Conservation (phyloP, 2,888 invertebrate genomes). For the Lottia scabra region DNA sequence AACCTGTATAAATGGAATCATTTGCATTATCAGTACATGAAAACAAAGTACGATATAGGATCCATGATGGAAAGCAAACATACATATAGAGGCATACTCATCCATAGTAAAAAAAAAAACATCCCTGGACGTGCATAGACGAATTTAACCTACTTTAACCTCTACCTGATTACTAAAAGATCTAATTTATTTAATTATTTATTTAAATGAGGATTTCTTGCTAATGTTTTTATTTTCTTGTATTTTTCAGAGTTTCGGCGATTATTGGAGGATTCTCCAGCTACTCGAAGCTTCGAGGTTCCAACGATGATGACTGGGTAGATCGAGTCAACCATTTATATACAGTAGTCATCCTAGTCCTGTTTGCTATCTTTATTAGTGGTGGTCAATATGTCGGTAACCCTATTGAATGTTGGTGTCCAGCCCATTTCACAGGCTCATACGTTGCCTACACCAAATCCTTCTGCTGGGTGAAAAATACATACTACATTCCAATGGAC, state of each 20-base stretch:
- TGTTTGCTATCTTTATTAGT: slow-evolving; percentile 58
- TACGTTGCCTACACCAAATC: slow-evolving; percentile 69
- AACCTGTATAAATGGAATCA: too few species aligned
- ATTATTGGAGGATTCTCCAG: slow-evolving; percentile 56
- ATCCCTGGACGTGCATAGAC: too few species aligned
- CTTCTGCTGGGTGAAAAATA: slow-evolving; percentile 64
- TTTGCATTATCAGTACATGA: too few species aligned
- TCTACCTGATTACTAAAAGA: too few species aligned
- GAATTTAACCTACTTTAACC: too few species aligned
- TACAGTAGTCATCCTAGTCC: slow-evolving; percentile 54
- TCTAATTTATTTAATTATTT: too few species aligned
- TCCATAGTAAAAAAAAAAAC: too few species aligned
- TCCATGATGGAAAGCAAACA: too few species aligned
- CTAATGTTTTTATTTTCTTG: background rate
- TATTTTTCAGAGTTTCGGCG: slow-evolving; percentile 45
- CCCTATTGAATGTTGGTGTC: slow-evolving; percentile 62
- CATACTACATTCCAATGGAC: slow-evolving; percentile 62
- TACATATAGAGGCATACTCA: too few species aligned
- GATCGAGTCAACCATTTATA: slow-evolving; percentile 58
- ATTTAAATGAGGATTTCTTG: too few species aligned
- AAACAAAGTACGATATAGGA: too few species aligned
- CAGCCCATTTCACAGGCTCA: slow-evolving; percentile 60
- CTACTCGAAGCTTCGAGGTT: slow-evolving; percentile 54
- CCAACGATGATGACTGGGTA: slow-evolving; percentile 58
- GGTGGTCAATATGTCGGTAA: slow-evolving; percentile 58